phyloP scores from a whole-genome alignment of 2,888 invertebrate genomes.

The Sialis fuliginosa region DNA sequence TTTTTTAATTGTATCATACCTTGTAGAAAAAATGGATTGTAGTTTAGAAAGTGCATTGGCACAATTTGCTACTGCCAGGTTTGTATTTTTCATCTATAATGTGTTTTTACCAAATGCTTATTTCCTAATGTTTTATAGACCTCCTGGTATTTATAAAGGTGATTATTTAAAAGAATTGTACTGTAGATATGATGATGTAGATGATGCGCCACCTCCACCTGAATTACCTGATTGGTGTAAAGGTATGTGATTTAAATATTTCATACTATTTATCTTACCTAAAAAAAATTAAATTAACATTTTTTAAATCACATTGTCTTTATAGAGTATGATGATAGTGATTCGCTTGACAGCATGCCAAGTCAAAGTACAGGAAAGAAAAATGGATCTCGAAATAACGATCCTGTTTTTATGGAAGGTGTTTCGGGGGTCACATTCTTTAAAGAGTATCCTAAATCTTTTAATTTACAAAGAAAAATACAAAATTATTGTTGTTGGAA shows the following conservation, averaged over 20 bases:
- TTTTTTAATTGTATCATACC: constrained; percentile 80
- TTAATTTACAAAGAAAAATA: constrained; percentile 49
- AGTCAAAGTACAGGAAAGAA: neutral
- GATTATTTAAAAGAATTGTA: constrained; percentile 87
- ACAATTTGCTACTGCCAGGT: constrained; percentile 55
- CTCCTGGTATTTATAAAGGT: constrained; percentile 94
- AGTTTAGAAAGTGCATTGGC: constrained; percentile 69
- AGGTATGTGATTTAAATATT: constrained; percentile 29
- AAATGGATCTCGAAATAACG: constrained; percentile 25
- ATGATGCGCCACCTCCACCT: constrained; percentile 56
- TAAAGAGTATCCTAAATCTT: constrained; percentile 34
- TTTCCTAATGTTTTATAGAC: constrained; percentile 28
- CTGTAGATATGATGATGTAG: constrained; percentile 56
- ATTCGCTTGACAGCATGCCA: neutral
- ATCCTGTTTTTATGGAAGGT: constrained; percentile 71
- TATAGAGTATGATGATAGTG: neutral
- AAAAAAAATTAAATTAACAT: too few relatives aligned
- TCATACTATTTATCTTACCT: too few relatives aligned
- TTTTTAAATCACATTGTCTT: neutral
- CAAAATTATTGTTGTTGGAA: constrained; percentile 71
- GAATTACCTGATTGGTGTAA: constrained; percentile 75
- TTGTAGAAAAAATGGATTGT: constrained; percentile 70
- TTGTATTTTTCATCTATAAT: constrained; percentile 8
- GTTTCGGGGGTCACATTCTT: constrained; percentile 62
- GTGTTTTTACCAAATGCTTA: neutral